These are phyloP conservation scores for Hoplias malabaricus DNA, from an alignment of 2,113 vertebrate species.

Conservation along the genomic window DNA sequence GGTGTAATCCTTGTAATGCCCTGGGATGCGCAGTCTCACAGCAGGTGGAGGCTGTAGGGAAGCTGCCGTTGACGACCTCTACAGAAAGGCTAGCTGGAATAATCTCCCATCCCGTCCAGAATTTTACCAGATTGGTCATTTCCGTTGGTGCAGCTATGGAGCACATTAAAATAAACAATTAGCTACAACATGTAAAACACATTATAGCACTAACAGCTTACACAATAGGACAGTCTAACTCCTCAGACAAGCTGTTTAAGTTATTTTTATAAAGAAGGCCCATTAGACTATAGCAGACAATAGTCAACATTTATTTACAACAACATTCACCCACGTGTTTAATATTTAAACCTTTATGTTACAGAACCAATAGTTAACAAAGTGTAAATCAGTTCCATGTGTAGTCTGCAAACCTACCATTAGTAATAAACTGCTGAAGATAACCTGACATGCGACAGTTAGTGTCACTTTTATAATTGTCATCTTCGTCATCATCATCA, in stretches of 20 bases:
- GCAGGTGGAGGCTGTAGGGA: background rate
- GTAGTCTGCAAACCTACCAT: slow-evolving; percentile 1
- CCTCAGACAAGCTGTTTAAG: too few relatives aligned
- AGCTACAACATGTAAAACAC: too few relatives aligned
- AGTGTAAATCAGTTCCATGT: background rate
- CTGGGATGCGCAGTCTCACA: background rate
- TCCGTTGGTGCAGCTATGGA: background rate
- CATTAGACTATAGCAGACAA: too few relatives aligned
- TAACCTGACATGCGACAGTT: slow-evolving; percentile 6
- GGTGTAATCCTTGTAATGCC: slow-evolving; percentile 23
- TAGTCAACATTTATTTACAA: background rate
- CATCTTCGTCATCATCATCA: too few relatives aligned
- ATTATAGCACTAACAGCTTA: too few relatives aligned
- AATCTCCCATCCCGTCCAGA: background rate
- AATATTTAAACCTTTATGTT: background rate
- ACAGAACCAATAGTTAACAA: too few relatives aligned
- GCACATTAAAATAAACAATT: background rate
- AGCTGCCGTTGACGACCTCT: too few relatives aligned
- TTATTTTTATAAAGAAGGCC: too few relatives aligned
- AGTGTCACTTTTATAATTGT: background rate
- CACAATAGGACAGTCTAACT: too few relatives aligned
- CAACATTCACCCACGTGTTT: background rate
- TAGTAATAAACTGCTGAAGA: slow-evolving; percentile 1
- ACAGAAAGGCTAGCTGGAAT: background rate
- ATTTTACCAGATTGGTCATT: background rate